Evolutionary conservation across 2,113 vertebrate genomes (phyloP).

Genomic region (Pandion haliaetus): DNA sequence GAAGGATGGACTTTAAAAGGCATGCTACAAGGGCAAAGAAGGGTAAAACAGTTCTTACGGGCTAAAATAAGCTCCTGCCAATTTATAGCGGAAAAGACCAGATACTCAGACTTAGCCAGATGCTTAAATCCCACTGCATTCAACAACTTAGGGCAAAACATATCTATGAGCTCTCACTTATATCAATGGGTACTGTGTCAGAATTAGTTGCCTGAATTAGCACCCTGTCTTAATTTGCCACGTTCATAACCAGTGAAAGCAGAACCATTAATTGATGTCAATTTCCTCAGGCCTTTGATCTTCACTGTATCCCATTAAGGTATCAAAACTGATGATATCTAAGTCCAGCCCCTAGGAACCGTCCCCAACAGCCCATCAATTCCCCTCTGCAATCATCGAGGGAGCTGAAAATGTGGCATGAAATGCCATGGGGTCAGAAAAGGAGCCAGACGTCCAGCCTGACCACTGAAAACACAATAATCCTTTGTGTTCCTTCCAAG

Average conservation of each 20-base stretch:
- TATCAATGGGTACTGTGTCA: background rate
- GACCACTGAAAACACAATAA: background rate
- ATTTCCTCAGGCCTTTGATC: background rate
- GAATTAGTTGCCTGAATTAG: background rate
- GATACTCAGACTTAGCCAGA: background rate
- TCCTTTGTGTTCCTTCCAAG: background rate
- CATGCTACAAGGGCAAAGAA: background rate
- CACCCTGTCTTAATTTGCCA: background rate
- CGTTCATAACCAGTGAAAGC: background rate
- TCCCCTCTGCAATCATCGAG: background rate
- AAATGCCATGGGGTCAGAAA: background rate
- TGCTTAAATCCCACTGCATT: background rate
- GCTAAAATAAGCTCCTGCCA: background rate
- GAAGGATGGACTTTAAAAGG: background rate
- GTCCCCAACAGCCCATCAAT: background rate
- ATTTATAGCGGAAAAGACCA: background rate
- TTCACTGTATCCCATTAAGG: background rate
- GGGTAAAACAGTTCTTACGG: background rate
- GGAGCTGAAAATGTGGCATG: background rate
- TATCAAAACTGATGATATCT: background rate
- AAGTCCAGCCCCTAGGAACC: background rate
- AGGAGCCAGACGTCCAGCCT: background rate
- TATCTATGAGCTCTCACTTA: background rate
- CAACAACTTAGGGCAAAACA: background rate
- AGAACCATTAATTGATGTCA: background rate